Conservation (phyloP, 1,140 invertebrate species). For the Spodoptera litura region DNA sequence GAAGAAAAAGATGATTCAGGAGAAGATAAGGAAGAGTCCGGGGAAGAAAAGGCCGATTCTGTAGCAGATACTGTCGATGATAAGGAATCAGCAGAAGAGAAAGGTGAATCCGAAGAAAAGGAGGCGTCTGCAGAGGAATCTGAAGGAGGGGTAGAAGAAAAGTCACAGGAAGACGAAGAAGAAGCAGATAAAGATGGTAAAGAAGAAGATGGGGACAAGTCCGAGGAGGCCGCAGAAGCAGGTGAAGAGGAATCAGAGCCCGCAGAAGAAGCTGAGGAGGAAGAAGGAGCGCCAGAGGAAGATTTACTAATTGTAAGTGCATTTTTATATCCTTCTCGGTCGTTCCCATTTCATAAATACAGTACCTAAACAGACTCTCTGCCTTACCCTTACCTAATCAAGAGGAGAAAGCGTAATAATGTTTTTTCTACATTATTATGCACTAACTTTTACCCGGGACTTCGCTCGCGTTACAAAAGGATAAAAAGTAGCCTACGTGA, state of each 20-base stretch:
- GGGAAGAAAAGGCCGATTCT: slow-evolving; percentile 48
- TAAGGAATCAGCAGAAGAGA: slow-evolving; percentile 53
- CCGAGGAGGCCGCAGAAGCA: slow-evolving; percentile 49
- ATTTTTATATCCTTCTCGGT: background rate
- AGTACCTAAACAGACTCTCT: too few relatives aligned
- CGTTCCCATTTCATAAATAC: background rate
- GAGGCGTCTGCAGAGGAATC: slow-evolving; percentile 52
- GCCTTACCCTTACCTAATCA: too few relatives aligned
- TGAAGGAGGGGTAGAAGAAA: slow-evolving; percentile 58
- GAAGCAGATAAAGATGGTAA: slow-evolving; percentile 48
- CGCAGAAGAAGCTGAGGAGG: slow-evolving; percentile 57
- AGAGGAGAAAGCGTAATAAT: too few relatives aligned
- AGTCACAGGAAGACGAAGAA: slow-evolving; percentile 60
- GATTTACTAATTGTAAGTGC: slow-evolving; percentile 86
- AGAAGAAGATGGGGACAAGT: slow-evolving; percentile 55
- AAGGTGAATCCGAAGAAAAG: slow-evolving; percentile 52
- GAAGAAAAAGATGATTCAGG: slow-evolving; percentile 34
- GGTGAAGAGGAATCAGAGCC: slow-evolving; percentile 48
- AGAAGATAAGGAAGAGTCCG: too few relatives aligned
- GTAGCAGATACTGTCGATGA: slow-evolving; percentile 56
- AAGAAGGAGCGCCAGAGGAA: slow-evolving; percentile 86
- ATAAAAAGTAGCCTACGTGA: too few relatives aligned
- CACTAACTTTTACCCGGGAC: too few relatives aligned
- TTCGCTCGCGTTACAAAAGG: too few relatives aligned
- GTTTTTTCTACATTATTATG: too few relatives aligned